phyloP scores from a whole-genome alignment of 2,113 vertebrate genomes.

The Procapra przewalskii region DNA sequence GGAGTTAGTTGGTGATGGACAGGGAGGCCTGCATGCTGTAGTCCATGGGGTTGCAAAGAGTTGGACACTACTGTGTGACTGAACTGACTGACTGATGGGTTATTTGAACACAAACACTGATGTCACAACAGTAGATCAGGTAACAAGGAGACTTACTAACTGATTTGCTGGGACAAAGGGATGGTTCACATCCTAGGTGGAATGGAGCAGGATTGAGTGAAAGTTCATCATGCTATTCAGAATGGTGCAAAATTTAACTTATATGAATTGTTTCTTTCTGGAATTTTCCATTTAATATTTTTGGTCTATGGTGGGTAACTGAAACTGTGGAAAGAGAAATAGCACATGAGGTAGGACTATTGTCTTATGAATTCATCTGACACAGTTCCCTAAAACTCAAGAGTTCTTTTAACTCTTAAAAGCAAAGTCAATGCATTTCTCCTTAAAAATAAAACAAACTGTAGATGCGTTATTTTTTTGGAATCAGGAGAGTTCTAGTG shows the following conservation, averaged over 20 bases:
- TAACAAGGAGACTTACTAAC: background rate
- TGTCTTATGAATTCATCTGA: conserved; percentile 4
- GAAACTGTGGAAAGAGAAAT: background rate
- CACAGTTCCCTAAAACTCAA: background rate
- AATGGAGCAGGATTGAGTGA: background rate
- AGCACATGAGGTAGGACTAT: background rate
- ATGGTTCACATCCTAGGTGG: background rate
- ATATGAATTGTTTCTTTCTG: background rate
- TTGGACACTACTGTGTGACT: background rate
- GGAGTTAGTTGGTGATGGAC: background rate
- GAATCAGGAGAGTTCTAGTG: background rate
- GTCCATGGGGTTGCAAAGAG: background rate
- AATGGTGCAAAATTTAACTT: background rate
- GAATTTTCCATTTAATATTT: background rate
- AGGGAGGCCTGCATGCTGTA: background rate
- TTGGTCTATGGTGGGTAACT: background rate
- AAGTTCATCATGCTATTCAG: background rate
- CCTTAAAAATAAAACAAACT: background rate
- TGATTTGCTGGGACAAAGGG: background rate
- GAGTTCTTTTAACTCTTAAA: background rate
- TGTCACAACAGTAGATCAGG: background rate
- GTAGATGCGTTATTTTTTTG: background rate
- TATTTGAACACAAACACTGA: background rate
- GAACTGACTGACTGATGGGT: background rate
- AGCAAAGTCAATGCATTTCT: background rate